Base-by-base conservation (phyloP, 2,888 invertebrate species). In the Calliphora vomitoria region DNA sequence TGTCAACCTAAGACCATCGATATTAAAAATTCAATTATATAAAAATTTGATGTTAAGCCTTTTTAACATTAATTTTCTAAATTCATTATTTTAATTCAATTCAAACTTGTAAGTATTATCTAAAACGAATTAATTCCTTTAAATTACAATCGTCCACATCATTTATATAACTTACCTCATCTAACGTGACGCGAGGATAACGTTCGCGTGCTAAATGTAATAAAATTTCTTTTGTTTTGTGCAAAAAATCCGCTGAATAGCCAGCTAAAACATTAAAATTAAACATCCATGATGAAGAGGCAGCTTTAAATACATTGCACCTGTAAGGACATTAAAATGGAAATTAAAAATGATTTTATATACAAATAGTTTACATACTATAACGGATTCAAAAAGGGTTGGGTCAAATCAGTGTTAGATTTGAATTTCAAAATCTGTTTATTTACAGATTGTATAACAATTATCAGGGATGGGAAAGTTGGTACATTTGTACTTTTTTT, bases 281-380 rank as follows among this genome's bases (percentile, higher is more conserved):
- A 94, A 97, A 97, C 96, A 98, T 97, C 97, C 98, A 98, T 0
- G 97, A 97, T 20, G 97, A 97, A n/a, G 97, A 97, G 3, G 97
- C 97, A 6, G 97, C 97, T 94, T 97, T 97, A 92, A 97, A 97
- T 87, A 97, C 96, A 92, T 97, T 97, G 92, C 97, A 97, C 96
- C 96, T 96, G 92, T 44, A 92, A 91, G 64, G 41, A 78, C 18
- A 81, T 68, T 82, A 31, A 47, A 60, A 75, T n/a, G 55, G 13
- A 47, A 44, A 50, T 68, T 55, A 31, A 47, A 66, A 13, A 15
- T 15, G 35, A 55, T 64, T 69, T 66, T 41, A 53, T 25, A 15
- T 41, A 47, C n/a, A 6, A 50, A 4, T 15, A 13, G 20, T 58
- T 8, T 20, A 38, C 41, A 72, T 18, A 8, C 10, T 20, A 38